Evolutionary conservation across 2,113 vertebrate genomes (phyloP), one percentile per base, ranked within the genome.

Genomic region (Struthio camelus): DNA sequence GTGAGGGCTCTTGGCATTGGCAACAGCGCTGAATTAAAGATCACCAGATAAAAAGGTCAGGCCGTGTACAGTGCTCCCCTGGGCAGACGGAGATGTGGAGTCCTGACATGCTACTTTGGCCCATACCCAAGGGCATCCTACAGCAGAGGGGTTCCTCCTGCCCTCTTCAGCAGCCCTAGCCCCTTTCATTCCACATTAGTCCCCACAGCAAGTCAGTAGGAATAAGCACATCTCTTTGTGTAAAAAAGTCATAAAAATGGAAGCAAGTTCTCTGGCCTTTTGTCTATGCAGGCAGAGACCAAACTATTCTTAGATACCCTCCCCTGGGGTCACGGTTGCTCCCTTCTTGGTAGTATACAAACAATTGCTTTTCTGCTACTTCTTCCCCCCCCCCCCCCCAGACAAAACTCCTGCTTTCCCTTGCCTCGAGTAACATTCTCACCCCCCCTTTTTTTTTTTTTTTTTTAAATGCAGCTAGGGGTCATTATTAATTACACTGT

Each of bases 111-210:
- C 46, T 27, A 51, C 25, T 48, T 76, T 40, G 38, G 42, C 8
- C 42, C 34, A n/a, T 28, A 32, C 50, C 22, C 0, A n/a, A 0
- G 1, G 77, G 19, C 34, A 24, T 25, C 36, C 73, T 42, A 79
- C 16, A 36, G 36, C 75, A 40, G 15, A n/a, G 30, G 10, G 27
- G n/a, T 12, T 66, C 32, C 56, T 38, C 34, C 42, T 0, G 2
- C 19, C 53, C 51, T 40, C 17, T 67, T 56, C 85, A 2, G 0
- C 11, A 12, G 19, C 22, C 30, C 9, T 0, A 0, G 7, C 7
- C 34, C 50, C 38, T 78, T 0, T 0, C 1, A 0, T 59, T 36
- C 46, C 46, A 59, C 27, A 3, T 0, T n/a, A 44, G 11, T 8
- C 9, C 40, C 17, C 24, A 4, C 27, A 25, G 54, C 65, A 1